Conservation (phyloP, 2,888 invertebrate genomes). For the Alcis repandata region DNA sequence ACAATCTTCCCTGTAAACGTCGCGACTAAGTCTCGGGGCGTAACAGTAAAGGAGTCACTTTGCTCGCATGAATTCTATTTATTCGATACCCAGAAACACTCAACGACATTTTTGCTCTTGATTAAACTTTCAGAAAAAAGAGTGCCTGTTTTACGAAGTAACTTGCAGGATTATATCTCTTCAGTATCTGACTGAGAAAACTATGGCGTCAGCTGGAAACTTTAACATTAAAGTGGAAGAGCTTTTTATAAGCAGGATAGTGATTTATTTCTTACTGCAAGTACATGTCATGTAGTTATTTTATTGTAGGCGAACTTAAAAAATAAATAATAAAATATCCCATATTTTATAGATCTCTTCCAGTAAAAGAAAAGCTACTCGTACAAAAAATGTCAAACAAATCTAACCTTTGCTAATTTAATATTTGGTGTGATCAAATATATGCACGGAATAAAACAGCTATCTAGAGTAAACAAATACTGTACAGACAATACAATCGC, state of each 20-base stretch:
- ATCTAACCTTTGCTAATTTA: background rate
- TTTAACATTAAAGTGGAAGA: too few species aligned
- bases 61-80: conserved; percentile 55
- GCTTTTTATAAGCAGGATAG: too few species aligned
- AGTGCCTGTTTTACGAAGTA: background rate
- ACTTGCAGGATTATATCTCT: background rate
- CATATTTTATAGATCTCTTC: too few species aligned
- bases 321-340: background rate
- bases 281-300: too few species aligned
- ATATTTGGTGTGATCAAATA: conserved; percentile 19
- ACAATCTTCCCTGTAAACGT: conserved; percentile 64
- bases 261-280: too few species aligned
- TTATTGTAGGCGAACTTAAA: too few species aligned
- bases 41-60: conserved; percentile 60
- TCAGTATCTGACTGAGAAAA: background rate
- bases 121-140: conserved; percentile 27
- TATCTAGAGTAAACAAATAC: conserved; percentile 13
- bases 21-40: conserved; percentile 57
- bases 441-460: conserved; percentile 21
- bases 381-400: background rate
- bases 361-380: too few species aligned
- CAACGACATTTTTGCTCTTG: conserved; percentile 22
- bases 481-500: conserved; percentile 27
- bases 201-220: background rate
- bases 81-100: conserved; percentile 34